Evolutionary conservation across 2,888 invertebrate species (phyloP), one percentile per base, ranked within the genome.

Genomic region (Seira musarum): DNA sequence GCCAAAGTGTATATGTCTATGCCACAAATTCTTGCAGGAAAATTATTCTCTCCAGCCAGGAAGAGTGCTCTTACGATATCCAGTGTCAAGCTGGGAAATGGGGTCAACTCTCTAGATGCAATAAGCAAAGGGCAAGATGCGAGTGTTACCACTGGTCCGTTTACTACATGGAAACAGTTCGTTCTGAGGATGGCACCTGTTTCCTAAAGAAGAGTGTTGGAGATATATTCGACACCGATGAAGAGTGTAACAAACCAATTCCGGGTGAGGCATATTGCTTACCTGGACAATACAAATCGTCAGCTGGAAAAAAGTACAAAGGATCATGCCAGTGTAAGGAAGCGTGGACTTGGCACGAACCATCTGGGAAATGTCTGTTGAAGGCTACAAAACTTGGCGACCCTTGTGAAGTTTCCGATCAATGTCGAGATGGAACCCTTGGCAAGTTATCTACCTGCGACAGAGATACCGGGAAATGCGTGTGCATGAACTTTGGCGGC

Each of bases 1-100:
- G 24, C 2, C 46, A 5, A 15, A 49, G 64, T 15, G 66, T 71
- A 1, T 83, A 83, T 53, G 68, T 80, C 17, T 63, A 60, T 0
- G 10, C 2, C 3, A 71, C 49, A 2, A 82, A 83, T 60, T 46
- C 25, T 13, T 83, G 83, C 60, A 69, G 66, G 40, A 13, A 10
- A 13, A 78, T 77, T 21, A 22, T 46, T n/a, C 49, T 35, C 17
- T 25, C 24, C 1, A 17, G 15, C 2, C 10, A 46, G n/a, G 63
- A 63, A 1, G 15, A 17, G 0, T 83, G 83, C 40, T n/a, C 24
- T 6, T 57, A 78, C 40, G 66, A 84, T 22, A 40, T 49, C 8
- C 82, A 84, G 19, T 84, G 84, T 40, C 82, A 82, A 1, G 61
- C 30, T 0, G 79, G 76, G 30, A 60, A 6, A 13, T 72, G 70